Conservation (phyloP, 1,140 invertebrate species). For the Epicauta chinensis region DNA sequence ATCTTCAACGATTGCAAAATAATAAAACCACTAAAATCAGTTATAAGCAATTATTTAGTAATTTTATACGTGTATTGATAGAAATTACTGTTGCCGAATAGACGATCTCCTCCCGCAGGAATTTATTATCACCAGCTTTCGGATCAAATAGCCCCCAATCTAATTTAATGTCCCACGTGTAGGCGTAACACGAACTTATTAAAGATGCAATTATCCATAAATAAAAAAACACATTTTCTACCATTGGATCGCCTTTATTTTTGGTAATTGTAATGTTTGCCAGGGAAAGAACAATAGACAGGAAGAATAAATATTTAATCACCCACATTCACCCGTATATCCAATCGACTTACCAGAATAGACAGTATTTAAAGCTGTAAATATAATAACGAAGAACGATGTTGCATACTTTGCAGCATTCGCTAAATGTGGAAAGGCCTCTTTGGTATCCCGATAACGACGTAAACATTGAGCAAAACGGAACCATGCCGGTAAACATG, state of each 20-base stretch:
- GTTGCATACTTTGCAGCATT: conserved; percentile 99
- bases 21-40: conserved; percentile 39
- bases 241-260: conserved; percentile 18
- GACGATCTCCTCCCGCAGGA: conserved; percentile 61
- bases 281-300: not conserved
- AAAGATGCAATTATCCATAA: conserved; percentile 62
- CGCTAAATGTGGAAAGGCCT: conserved; percentile 90
- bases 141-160: conserved; percentile 87
- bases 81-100: conserved; percentile 54
- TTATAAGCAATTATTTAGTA: not conserved
- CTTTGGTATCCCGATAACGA: conserved; percentile 82
- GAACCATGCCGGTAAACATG: conserved; percentile 93
- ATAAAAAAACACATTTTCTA: conserved; percentile 63
- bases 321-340: conserved; percentile 1
- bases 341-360: conserved; percentile 58
- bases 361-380: conserved; percentile 67
- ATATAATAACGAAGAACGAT: conserved; percentile 90
- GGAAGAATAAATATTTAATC: not conserved
- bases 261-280: not conserved
- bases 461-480: conserved; percentile 96
- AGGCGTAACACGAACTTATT: conserved; percentile 71
- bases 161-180: conserved; percentile 88
- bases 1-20: conserved; percentile 68
- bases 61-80: not conserved
- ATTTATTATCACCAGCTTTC: conserved; percentile 70